Percentiles rank a stretch among this genome's conserved stretches.
These are phyloP conservation scores for Oncorhynchus masou DNA, from an alignment of 2,113 vertebrate species.

Conservation along the genomic window DNA sequence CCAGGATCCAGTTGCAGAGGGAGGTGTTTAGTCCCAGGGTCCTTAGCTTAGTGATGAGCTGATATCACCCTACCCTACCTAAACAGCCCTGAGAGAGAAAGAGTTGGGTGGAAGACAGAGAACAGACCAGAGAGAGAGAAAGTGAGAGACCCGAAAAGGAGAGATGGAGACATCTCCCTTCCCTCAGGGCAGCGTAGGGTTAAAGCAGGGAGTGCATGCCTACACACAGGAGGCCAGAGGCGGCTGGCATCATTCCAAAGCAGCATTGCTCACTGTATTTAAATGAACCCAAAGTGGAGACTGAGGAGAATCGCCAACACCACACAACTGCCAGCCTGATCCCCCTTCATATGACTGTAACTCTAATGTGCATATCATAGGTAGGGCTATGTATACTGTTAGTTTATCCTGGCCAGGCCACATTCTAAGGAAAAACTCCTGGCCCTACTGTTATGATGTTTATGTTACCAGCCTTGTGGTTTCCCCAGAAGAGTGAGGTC, in stretches of 20 bases:
- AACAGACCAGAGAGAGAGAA: not conserved
- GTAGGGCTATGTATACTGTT: no score
- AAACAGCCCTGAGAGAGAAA: conserved; percentile 32
- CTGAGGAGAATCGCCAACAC: not conserved
- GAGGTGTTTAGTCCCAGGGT: no score
- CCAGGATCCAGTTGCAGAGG: no score
- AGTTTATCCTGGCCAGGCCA: no score
- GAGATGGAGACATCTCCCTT: conserved; percentile 5
- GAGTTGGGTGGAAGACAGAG: conserved; percentile 4
- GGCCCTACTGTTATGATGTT: no score
- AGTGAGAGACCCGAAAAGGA: not conserved
- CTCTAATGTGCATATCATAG: no score
- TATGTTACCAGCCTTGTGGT: no score
- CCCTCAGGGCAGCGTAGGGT: conserved; percentile 16
- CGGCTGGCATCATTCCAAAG: conserved; percentile 49
- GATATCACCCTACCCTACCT: conserved; percentile 35
- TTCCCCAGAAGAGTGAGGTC: no score
- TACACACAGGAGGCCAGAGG: conserved; percentile 44
- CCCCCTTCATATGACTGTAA: not conserved
- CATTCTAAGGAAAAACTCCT: no score
- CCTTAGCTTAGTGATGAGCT: conserved; percentile 1
- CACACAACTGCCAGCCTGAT: not conserved
- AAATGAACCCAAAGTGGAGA: conserved; percentile 27
- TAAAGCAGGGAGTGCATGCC: conserved; percentile 40
- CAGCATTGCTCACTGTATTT: conserved; percentile 24